Evolutionary conservation across 2,888 invertebrate species (phyloP), one percentile per base, ranked within the genome.

Genomic region (Temnothorax rugatulus): DNA sequence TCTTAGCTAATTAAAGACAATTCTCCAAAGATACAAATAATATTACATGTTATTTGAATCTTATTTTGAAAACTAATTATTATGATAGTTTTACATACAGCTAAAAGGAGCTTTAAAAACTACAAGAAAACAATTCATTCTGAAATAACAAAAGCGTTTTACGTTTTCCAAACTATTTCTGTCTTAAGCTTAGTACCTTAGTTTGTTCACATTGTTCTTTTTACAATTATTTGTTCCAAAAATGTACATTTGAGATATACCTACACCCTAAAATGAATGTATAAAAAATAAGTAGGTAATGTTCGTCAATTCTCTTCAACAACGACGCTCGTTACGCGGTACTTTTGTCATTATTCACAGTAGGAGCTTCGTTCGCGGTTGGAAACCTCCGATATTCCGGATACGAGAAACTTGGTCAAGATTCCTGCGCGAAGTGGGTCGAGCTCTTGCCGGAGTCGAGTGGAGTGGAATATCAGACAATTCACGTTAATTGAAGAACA

Each of bases 401-500:
- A 64, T 52, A 38, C 68, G 66, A 75, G 84, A 82, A 88, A 88
- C 86, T 88, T 88, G 86, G 88, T 89, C 83, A 74, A 86, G 86
- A 83, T 73, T 61, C 54, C 34, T 41, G 57, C 50, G 61, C 82
- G n/a, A 89, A 87, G 82, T 86, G 64, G 89, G 86, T 86, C 87
- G 85, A 18, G 47, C 25, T 29, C 18, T 18, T 25, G 44, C 44
- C 66, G 69, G 34, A 88, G 85, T 86, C 86, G 85, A 85, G 82
- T 50, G 63, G 66, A 84, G 59, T 47, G 21, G 64, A 59, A 74
- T 54, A 50, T 54, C 84, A 66, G 63, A 52, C 69, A 64, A 71
- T n/a, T 52, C 71, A 85, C 86, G 90, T 85, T 91, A 91, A 91
- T 91, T 90, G 90, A 89, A 73, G 83, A 47, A 86, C n/a, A 59